Conservation (phyloP, 2,888 invertebrate genomes). For the Dugesia japonica region DNA sequence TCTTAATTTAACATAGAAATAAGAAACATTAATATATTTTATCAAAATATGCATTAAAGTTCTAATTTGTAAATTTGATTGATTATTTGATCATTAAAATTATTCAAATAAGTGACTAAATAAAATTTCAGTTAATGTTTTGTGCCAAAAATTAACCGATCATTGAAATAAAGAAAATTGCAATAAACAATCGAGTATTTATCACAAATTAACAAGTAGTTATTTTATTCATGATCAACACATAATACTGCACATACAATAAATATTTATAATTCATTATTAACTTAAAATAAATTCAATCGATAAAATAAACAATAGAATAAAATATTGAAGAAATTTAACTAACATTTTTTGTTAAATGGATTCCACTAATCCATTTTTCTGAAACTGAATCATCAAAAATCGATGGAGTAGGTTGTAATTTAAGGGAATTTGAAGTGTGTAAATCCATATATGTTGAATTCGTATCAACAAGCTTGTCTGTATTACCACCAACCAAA, state of each 20-base stretch:
- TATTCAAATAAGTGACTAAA: no score
- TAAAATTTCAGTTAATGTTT: no score
- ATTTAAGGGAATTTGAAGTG: background rate
- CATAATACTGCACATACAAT: background rate
- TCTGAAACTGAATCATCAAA: conserved; percentile 12
- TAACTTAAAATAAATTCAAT: background rate
- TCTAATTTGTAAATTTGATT: no score
- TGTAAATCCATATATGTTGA: background rate
- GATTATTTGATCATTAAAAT: no score
- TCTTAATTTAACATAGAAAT: no score
- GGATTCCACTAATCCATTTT: background rate
- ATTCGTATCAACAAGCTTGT: background rate
- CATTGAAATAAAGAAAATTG: no score
- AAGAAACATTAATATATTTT: no score
- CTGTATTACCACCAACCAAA: background rate
- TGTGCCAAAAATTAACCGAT: no score
- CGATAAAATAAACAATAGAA: background rate
- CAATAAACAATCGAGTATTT: no score
- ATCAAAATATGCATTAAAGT: no score
- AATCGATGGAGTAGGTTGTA: background rate
- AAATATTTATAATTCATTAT: background rate
- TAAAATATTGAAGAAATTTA: background rate
- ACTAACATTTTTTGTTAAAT: conserved; percentile 20
- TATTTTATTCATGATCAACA: no score
- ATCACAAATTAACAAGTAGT: no score